Conservation (phyloP, 2,797 vertebrate genomes). For the Menidia menidia region DNA sequence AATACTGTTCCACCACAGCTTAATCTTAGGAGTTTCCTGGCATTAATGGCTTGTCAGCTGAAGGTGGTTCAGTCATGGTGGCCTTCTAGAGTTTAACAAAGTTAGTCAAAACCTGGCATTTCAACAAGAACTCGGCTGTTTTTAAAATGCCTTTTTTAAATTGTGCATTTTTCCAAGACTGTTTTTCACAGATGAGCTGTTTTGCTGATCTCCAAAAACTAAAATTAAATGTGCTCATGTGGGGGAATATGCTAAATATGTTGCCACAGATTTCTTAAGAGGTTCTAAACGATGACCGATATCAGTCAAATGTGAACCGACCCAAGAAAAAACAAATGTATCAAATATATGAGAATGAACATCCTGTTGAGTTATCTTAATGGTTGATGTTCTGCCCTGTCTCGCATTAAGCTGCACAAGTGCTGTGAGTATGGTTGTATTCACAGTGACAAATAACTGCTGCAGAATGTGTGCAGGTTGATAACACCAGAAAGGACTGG, state of each 20-base stretch:
- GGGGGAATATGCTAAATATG: too few species aligned
- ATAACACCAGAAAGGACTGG: conserved; percentile 74
- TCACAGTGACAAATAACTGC: conserved; percentile 25
- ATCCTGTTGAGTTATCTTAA: background rate
- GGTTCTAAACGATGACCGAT: conserved; percentile 21
- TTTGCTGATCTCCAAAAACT: too few species aligned
- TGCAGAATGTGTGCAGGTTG: conserved; percentile 64
- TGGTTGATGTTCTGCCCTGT: background rate
- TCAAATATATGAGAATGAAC: conserved; percentile 8
- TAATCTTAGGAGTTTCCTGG: background rate
- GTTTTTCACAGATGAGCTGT: background rate
- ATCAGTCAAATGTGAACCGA: conserved; percentile 30
- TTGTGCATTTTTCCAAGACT: background rate
- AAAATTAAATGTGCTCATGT: too few species aligned
- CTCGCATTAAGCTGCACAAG: background rate
- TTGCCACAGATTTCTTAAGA: background rate
- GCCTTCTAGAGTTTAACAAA: conserved; percentile 1
- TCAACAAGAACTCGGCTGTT: background rate
- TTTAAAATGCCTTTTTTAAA: background rate
- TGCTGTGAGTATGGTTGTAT: conserved; percentile 24
- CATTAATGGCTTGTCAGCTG: background rate
- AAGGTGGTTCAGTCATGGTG: background rate
- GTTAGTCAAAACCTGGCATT: background rate
- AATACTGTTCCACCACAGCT: background rate
- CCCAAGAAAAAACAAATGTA: background rate